Evolutionary conservation across 2,797 vertebrate species (phyloP).

Genomic region (Cirrhinus molitorella): DNA sequence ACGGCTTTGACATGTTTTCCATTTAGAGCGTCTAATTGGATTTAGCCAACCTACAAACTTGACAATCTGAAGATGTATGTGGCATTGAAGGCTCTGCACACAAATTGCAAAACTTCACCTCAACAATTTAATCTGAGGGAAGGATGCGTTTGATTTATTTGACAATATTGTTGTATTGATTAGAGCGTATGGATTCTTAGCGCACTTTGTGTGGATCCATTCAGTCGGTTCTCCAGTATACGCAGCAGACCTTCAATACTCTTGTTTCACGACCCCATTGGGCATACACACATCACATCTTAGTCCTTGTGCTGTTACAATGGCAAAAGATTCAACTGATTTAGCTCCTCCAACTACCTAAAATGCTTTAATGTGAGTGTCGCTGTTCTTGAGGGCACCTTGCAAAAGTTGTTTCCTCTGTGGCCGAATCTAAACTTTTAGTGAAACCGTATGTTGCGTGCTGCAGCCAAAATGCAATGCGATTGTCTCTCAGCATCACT

Average conservation of each 20-base stretch:
- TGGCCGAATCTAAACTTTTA: constrained; percentile 4
- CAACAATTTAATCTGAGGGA: neutral
- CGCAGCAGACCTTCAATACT: constrained; percentile 39
- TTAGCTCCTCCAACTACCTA: constrained; percentile 48
- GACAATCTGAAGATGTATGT: neutral
- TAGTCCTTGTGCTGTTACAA: constrained; percentile 60
- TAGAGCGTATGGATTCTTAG: constrained; percentile 45
- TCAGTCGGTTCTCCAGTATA: constrained; percentile 30
- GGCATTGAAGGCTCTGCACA: neutral
- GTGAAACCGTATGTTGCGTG: constrained; percentile 5
- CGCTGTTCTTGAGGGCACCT: neutral
- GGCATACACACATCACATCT: constrained; percentile 55
- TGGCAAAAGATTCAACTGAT: constrained; percentile 51
- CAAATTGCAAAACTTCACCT: neutral
- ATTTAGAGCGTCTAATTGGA: neutral
- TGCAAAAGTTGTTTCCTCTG: neutral
- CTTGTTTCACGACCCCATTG: constrained; percentile 64
- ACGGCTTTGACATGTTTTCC: neutral
- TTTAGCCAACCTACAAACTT: neutral
- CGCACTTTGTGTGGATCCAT: constrained; percentile 37
- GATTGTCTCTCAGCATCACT: constrained; percentile 9
- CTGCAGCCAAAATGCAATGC: neutral
- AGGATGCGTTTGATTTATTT: constrained; percentile 51
- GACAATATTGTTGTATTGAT: constrained; percentile 61
- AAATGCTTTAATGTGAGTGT: constrained; percentile 8